Evolutionary conservation across 2,797 vertebrate species (phyloP).

Genomic region (Linurgus olivaceus): DNA sequence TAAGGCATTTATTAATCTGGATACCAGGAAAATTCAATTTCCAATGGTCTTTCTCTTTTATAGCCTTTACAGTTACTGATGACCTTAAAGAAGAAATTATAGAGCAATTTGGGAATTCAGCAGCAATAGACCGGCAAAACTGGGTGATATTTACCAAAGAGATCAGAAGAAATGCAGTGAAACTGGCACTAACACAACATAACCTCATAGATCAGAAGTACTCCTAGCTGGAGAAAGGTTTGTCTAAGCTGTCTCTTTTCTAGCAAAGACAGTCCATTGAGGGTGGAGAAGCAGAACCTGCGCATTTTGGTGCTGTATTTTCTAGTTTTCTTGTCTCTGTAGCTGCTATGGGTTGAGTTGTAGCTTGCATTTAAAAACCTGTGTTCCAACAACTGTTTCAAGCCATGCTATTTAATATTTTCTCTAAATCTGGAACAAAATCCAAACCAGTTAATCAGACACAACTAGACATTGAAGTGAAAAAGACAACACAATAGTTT

Average conservation of each 20-base stretch:
- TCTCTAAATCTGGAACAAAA: neutral
- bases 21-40: neutral
- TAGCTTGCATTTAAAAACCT: neutral
- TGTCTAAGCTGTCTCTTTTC: neutral
- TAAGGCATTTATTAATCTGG: neutral
- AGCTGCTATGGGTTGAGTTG: neutral
- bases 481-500: neutral
- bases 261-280: neutral
- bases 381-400: neutral
- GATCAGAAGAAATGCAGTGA: neutral
- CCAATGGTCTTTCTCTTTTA: neutral
- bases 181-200: neutral
- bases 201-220: neutral
- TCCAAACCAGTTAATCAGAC: neutral
- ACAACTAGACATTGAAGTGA: neutral
- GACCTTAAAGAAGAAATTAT: neutral
- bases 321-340: neutral
- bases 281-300: neutral
- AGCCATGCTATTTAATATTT: neutral
- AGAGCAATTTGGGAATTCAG: neutral
- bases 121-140: neutral
- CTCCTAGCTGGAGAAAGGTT: neutral
- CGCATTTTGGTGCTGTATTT: neutral
- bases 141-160: neutral
- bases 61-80: neutral